Conservation (phyloP, 2,113 vertebrate species). For the Pseudois nayaur region DNA sequence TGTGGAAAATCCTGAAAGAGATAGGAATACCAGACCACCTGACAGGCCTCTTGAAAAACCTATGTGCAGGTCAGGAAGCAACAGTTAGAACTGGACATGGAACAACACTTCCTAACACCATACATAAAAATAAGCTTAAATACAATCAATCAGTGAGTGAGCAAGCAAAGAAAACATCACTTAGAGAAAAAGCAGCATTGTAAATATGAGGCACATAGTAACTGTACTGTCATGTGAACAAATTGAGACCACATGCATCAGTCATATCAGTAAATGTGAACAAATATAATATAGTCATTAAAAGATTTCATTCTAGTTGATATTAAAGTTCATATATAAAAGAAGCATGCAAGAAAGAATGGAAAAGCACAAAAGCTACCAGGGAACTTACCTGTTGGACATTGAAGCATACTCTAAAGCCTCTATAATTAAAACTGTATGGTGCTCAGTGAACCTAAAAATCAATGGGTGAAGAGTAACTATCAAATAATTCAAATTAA, state of each 20-base stretch:
- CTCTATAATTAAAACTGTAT: neutral
- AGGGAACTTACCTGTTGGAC: fast-evolving
- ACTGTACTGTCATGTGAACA: neutral
- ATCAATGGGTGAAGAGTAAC: no score
- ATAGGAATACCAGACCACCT: no score
- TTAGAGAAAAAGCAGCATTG: neutral
- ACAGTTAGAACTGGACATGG: no score
- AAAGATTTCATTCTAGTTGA: neutral
- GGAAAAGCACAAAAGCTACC: neutral
- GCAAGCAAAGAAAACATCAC: neutral
- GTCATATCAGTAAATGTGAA: neutral
- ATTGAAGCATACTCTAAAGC: neutral
- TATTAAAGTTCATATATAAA: neutral
- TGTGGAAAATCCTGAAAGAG: no score
- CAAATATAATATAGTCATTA: neutral
- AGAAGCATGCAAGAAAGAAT: neutral
- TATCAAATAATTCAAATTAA: no score
- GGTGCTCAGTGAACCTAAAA: no score
- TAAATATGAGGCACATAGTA: neutral
- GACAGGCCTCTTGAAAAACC: no score
- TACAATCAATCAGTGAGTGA: neutral
- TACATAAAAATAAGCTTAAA: neutral
- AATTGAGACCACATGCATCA: neutral
- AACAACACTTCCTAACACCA: neutral
- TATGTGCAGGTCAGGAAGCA: no score